Conservation (phyloP, 2,113 vertebrate genomes). For the Nannobrachium achirus region DNA sequence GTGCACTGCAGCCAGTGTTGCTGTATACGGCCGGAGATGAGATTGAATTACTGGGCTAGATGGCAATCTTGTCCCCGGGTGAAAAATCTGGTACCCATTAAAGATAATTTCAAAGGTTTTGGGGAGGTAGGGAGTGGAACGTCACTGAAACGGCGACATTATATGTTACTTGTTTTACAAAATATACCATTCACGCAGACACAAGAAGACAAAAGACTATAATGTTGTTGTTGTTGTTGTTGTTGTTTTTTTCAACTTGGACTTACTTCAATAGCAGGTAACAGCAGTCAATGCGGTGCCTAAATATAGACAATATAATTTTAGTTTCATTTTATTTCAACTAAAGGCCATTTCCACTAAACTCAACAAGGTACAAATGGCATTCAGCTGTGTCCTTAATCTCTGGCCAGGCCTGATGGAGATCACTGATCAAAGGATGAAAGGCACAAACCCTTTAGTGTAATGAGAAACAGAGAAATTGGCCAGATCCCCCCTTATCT, state of each 20-base stretch:
- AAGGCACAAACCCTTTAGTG: constrained; percentile 39
- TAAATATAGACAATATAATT: neutral
- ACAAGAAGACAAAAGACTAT: constrained; percentile 8
- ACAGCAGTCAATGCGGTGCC: neutral
- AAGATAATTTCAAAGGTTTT: constrained; percentile 59
- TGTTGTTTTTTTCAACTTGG: too few species aligned
- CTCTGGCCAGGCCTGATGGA: constrained; percentile 50
- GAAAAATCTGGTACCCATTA: constrained; percentile 76
- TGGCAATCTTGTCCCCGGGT: constrained; percentile 59
- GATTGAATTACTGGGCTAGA: constrained; percentile 67
- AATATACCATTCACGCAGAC: constrained; percentile 27
- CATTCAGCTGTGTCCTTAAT: constrained; percentile 40
- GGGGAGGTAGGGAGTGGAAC: constrained; percentile 21
- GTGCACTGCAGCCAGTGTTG: constrained; percentile 5
- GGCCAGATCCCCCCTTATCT: constrained; percentile 5
- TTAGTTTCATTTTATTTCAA: too few species aligned
- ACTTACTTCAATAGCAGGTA: neutral
- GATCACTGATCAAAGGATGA: constrained; percentile 70
- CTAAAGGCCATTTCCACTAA: constrained; percentile 22
- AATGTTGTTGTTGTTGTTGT: too few species aligned
- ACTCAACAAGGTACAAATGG: constrained; percentile 50
- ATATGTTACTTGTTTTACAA: constrained; percentile 36
- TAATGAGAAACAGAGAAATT: constrained; percentile 38
- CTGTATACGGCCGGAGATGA: constrained; percentile 60
- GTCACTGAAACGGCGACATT: constrained; percentile 36